Evolutionary conservation across 2,113 vertebrate genomes (phyloP), one percentile per base, ranked within the genome.

Genomic region (Nothocercus nigrocapillus): DNA sequence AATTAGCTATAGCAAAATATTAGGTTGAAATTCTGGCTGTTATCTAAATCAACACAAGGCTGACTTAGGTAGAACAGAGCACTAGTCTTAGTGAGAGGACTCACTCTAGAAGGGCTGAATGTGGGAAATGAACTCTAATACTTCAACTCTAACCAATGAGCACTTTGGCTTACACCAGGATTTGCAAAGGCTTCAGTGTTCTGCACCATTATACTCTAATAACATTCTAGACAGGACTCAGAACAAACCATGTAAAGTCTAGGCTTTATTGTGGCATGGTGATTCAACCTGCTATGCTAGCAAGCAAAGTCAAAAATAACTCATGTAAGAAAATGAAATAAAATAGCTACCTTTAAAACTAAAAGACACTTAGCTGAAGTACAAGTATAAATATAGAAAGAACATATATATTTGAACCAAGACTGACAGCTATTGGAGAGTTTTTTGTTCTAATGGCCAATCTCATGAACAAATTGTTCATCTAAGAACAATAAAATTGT

Each of bases 271-370:
- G 58, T 89, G 70, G 78, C 77, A 76, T 11, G 13, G 67, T 67
- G 64, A 87, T 68, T 85, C 87, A 91, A 87, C 36, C 47, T 58
- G 70, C 58, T 72, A 82, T 79, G 45, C 81, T 66, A 89, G 44
- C 49, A 91, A 92, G 49, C 28, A 78, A 82, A 18, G 54, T 73
- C 63, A 93, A 92, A 94, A 91, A 58, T 54, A 94, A 73, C 15
- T 70, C 30, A n/a, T 5, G 36, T 58, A 92, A 95, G 70, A 89
- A 87, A 92, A 89, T 15, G 0, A 90, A 90, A 92, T 81, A 54
- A 30, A 91, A 89, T 51, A 85, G 64, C 56, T 90, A 88, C 51
- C 70, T 91, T 93, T 88, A 90, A 45, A n/a, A 80, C 28, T 68
- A 19, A 80, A 81, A 86, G 59, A 75, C 22, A 74, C 9, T 68